Percentiles rank a stretch among this genome's conserved stretches.
Evolutionary conservation across 2,888 invertebrate species (phyloP).

Genomic region (Papilio protenor): DNA sequence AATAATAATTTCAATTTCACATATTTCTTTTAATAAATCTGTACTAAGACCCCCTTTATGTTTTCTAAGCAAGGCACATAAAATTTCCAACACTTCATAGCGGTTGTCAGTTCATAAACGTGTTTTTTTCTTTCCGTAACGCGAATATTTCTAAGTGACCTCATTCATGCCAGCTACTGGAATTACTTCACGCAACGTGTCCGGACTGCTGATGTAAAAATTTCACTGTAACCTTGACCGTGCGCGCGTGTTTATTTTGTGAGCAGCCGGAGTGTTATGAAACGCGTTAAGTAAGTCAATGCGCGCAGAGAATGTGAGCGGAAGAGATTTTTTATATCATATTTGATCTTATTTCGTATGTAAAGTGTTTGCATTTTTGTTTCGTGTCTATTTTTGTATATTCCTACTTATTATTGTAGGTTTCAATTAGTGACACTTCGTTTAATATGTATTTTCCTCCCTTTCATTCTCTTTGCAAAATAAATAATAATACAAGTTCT

Average conservation of each 20-base stretch:
- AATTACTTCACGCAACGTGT: constrained; percentile 38
- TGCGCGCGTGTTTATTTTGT: constrained; percentile 32
- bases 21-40: background rate
- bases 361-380: background rate
- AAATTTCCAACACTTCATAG: background rate
- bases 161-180: constrained; percentile 15
- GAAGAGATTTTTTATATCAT: background rate
- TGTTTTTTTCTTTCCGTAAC: constrained; percentile 1
- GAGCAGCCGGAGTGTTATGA: constrained; percentile 32
- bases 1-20: no score
- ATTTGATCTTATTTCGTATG: background rate
- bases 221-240: constrained; percentile 41
- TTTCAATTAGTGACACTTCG: no score
- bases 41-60: no score
- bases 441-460: no score
- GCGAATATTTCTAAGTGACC: background rate
- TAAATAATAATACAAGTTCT: no score
- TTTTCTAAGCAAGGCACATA: background rate
- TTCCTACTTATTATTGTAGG: background rate
- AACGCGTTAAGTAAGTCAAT: constrained; percentile 34
- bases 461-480: no score
- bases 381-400: background rate
- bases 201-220: constrained; percentile 29
- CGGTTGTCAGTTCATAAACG: background rate
- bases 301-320: constrained; percentile 13